Evolutionary conservation across 1,140 invertebrate genomes (phyloP), one percentile per base, ranked within the genome.

Genomic region (Orussus abietinus): DNA sequence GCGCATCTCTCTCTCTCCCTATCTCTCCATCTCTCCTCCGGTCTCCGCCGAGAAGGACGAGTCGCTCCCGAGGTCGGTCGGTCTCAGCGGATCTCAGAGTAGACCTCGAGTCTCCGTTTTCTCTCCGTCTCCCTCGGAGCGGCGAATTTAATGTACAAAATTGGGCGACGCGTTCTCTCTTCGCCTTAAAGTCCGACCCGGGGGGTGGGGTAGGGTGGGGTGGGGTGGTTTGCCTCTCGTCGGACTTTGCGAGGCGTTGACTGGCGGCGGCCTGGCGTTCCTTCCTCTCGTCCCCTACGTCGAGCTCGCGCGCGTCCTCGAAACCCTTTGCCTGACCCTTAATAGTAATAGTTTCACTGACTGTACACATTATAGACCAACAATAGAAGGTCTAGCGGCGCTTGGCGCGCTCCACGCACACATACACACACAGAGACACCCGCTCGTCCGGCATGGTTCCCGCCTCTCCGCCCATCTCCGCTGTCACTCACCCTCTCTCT

Each of bases 331-430:
- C 53, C 65, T 66, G 63, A 70, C 62, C 58, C 70, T 72, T 73
- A 73, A 73, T 72, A 69, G 70, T 72, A 72, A 73, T 73, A 73
- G 69, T 69, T 73, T 73, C 63, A 69, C 67, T 71, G 70, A 73
- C 70, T 73, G 69, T 72, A 73, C 69, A 72, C 65, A 62, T 69
- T 72, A 73, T 69, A 70, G 70, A 72, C 70, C 70, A 73, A 72
- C 69, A 70, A 73, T 73, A 69, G 60, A 62, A 67, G 62, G 67
- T 70, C 70, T 69, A 61, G 55, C 39, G 12, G 39, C 62, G 59
- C 66, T 59, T 62, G 50, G 58, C 58, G 49, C 59, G 54, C 57
- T 54, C 49, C 56, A 58, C 62, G 53, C 61, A 62, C 57, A 59
- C 64, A 59, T 56, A 47, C 58, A 62, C 50, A 57, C 51, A 59